Percentiles rank a stretch among this genome's conserved stretches.
Conservation (phyloP, 2,797 vertebrate species). For the Gastrophryne carolinensis region DNA sequence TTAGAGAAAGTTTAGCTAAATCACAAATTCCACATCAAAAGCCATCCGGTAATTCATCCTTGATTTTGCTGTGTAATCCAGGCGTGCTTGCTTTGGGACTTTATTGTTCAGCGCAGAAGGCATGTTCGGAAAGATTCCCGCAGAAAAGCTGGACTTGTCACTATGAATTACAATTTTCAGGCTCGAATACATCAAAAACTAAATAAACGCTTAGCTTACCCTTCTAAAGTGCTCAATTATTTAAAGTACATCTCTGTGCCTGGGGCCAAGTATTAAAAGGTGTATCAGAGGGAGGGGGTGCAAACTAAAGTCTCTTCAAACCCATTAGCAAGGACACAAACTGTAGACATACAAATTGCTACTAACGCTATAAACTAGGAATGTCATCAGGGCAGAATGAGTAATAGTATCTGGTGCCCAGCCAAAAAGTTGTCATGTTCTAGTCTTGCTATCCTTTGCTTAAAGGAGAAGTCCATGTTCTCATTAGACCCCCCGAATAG, state of each 20-base stretch:
- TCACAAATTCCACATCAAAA: conserved; percentile 5
- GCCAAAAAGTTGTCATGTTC: too few relatives aligned
- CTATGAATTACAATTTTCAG: not conserved
- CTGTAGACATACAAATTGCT: too few relatives aligned
- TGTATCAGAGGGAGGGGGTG: too few relatives aligned
- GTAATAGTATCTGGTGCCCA: too few relatives aligned
- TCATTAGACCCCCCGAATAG: too few relatives aligned
- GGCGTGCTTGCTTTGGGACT: not conserved
- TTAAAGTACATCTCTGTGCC: not conserved
- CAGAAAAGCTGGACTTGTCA: not conserved
- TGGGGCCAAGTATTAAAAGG: too few relatives aligned
- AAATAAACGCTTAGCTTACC: not conserved
- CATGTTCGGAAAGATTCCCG: not conserved
- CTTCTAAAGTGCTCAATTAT: not conserved
- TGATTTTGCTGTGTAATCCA: not conserved
- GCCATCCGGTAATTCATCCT: not conserved
- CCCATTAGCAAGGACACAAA: too few relatives aligned
- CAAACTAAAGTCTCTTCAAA: too few relatives aligned
- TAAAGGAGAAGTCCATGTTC: too few relatives aligned
- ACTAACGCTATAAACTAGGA: too few relatives aligned
- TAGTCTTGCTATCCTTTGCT: too few relatives aligned
- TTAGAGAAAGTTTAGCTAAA: not conserved
- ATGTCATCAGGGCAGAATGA: too few relatives aligned
- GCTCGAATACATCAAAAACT: not conserved
- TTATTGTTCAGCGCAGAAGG: not conserved